A percentile compares a stretch with the other conserved stretches of the same genome.
Conservation (phyloP, 2,888 invertebrate genomes). For the Metalampra italica region DNA sequence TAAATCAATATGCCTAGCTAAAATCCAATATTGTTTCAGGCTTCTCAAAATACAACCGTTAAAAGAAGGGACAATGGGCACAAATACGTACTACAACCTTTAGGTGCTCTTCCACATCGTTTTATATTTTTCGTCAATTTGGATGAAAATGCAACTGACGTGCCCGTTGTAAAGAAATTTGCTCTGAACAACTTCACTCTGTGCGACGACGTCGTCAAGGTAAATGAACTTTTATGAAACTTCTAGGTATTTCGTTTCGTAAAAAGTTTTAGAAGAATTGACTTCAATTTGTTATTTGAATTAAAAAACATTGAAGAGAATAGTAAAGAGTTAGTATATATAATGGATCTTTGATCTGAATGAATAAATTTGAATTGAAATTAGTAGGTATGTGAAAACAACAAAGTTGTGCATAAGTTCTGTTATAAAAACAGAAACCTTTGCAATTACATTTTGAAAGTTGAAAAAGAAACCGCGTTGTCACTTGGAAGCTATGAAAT, state of each 20-base stretch:
- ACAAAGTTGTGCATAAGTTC: no score
- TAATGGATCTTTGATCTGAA: no score
- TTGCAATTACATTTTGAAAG: no score
- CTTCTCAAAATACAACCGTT: conserved; percentile 5
- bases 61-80: conserved; percentile 23
- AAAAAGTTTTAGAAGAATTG: no score
- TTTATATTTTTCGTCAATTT: conserved; percentile 41
- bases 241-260: conserved; percentile 1
- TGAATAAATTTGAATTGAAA: no score
- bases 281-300: no score
- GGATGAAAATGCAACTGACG: conserved; percentile 28
- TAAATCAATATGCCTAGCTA: neutral
- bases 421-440: no score
- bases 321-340: no score
- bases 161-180: conserved; percentile 43
- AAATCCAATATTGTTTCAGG: conserved; percentile 6
- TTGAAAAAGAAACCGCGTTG: no score
- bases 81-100: conserved; percentile 36
- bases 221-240: conserved; percentile 18
- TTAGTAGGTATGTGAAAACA: no score
- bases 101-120: conserved; percentile 29
- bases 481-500: no score
- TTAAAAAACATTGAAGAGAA: no score
- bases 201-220: conserved; percentile 55
- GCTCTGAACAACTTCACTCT: conserved; percentile 50